Evolutionary conservation across 2,113 vertebrate genomes (phyloP).

Genomic region (Lophura nycthemera): DNA sequence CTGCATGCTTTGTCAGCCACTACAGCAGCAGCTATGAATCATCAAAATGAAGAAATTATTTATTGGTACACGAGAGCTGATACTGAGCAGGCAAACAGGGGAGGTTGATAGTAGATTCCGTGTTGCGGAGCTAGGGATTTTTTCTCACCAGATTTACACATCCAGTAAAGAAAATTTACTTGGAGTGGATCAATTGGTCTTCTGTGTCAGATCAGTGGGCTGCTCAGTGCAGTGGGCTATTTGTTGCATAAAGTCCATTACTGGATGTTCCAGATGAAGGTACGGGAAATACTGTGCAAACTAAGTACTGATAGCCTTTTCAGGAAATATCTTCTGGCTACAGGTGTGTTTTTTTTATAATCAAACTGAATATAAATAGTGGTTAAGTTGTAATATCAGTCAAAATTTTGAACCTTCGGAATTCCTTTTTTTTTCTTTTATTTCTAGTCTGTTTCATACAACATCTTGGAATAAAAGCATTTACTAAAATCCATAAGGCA

Average conservation of each 20-base stretch:
- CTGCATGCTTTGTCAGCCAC: background rate
- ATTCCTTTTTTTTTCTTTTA: background rate
- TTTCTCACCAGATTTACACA: background rate
- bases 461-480: background rate
- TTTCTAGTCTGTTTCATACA: background rate
- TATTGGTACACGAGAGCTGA: background rate
- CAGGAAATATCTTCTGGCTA: background rate
- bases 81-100: background rate
- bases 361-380: background rate
- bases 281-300: background rate
- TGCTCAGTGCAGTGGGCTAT: background rate
- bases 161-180: background rate
- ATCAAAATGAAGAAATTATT: background rate
- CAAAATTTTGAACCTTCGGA: background rate
- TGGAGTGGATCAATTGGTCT: background rate
- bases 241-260: background rate
- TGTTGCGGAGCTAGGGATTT: background rate
- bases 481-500: background rate
- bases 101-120: background rate
- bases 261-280: background rate
- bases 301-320: background rate
- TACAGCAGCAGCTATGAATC: background rate
- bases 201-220: background rate
- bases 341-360: background rate
- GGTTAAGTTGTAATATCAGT: background rate